Conservation (phyloP, 2,797 vertebrate species). For the Spinibarbus caldwelli region DNA sequence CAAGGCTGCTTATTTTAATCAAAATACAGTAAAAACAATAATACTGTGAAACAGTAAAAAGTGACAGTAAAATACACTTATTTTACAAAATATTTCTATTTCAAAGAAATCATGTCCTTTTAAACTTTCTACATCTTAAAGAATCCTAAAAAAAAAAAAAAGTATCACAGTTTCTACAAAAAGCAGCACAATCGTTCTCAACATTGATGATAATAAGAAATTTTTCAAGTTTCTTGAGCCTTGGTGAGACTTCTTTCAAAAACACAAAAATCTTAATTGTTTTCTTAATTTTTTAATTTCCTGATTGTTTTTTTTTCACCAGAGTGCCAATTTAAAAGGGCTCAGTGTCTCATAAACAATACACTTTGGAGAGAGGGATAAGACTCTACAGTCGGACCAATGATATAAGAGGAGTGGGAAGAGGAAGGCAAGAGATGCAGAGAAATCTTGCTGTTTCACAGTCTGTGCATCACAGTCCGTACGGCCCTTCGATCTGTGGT, state of each 20-base stretch:
- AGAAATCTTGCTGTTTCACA: conserved; percentile 10
- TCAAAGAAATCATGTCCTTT: background rate
- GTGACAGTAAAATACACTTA: too few relatives aligned
- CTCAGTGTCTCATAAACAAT: background rate
- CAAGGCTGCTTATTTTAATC: background rate
- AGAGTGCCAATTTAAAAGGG: background rate
- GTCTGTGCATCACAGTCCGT: conserved; percentile 8
- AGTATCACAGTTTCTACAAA: background rate
- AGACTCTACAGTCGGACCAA: background rate
- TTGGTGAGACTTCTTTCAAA: background rate
- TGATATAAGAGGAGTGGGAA: background rate
- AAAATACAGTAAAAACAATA: background rate
- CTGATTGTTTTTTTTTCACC: background rate
- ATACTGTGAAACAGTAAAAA: background rate
- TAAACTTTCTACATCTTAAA: background rate
- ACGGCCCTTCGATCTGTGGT: conserved; percentile 1
- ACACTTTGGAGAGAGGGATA: background rate
- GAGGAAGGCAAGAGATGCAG: background rate
- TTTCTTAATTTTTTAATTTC: background rate
- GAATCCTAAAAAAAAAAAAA: background rate
- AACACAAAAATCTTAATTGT: background rate
- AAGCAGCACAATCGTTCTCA: background rate
- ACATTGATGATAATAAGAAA: background rate
- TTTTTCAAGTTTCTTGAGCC: too few relatives aligned
- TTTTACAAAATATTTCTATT: background rate